A percentile compares a stretch with the other conserved stretches of the same genome.
Conservation (phyloP, 2,888 invertebrate species). For the Ochropleura leucogaster region DNA sequence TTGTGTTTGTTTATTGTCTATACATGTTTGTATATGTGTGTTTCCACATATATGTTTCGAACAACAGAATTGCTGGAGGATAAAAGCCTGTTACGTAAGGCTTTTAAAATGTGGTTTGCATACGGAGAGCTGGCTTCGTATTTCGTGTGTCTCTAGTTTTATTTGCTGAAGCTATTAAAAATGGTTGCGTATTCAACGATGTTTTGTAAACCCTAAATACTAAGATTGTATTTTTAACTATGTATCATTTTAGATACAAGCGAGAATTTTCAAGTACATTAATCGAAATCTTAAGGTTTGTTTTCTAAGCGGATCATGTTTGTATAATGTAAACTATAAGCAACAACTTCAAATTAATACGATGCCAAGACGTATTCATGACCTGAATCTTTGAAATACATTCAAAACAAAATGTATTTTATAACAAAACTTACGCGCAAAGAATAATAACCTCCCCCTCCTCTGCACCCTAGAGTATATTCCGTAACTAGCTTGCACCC, state of each 20-base stretch:
- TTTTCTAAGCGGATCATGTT: background rate
- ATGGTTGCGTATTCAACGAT: background rate
- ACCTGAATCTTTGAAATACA: slow-evolving; percentile 16
- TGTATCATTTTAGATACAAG: background rate
- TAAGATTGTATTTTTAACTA: background rate
- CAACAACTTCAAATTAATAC: background rate
- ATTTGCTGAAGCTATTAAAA: background rate
- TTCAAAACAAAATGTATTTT: slow-evolving; percentile 17
- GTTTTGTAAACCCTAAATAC: background rate
- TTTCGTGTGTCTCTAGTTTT: slow-evolving; percentile 8
- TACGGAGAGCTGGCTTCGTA: slow-evolving; percentile 26
- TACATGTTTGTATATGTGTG: slow-evolving; percentile 7
- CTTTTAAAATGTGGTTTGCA: slow-evolving; percentile 53
- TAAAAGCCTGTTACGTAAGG: slow-evolving; percentile 49
- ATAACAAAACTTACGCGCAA: background rate
- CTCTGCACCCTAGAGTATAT: background rate
- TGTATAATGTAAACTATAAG: background rate
- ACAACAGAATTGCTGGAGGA: slow-evolving; percentile 43
- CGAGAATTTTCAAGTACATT: background rate
- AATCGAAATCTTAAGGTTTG: background rate
- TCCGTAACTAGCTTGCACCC: too few species aligned
- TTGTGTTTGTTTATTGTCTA: slow-evolving; percentile 15
- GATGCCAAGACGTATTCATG: slow-evolving; percentile 5
- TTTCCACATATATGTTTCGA: slow-evolving; percentile 28
- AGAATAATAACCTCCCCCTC: slow-evolving; percentile 5